Evolutionary conservation across 35 echinoderm and acorn worm species (phyloP), one percentile per base, ranked within the genome.

Genomic region (Lytechinus pictus): DNA sequence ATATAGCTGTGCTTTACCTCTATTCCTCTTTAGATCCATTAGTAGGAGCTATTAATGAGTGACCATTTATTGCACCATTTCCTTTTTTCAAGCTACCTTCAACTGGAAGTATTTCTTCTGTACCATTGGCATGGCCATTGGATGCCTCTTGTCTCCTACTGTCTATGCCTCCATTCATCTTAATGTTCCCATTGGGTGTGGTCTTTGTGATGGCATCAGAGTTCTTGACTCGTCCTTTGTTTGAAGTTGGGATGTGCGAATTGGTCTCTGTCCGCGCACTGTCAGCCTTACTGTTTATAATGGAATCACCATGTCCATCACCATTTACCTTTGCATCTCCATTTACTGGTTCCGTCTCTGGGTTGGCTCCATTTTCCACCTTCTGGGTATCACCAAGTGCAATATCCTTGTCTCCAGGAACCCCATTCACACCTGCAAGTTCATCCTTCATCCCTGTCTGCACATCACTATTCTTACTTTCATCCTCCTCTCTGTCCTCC

Each of bases 401-500:
- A 52, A 87, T 52, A 3, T 87, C 94, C 10, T 95, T 53, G 14
- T 96, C 89, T 57, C 92, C 89, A 14, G 71, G 44, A n/a, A 60
- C 72, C 21, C 86, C 72, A 16, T 52, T 92, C 3, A 92, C 91
- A 28, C 66, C 91, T 55, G 51, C 54, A 33, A 71, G 21, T 14
- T 5, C 88, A 90, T 33, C 66, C 66, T 79, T 33, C 52, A 58
- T 60, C 10, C 44, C 90, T 8, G 28, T 90, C 61, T 95, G 13
- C 55, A 52, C 94, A 28, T 86, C 61, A 28, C 71, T 27, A 6
- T 29, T 29, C 86, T 58, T 24, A 57, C 95, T 94, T 19, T 86
- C 90, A 57, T 92, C 89, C 33, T 95, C 96, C 95, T 96, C 96
- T 29, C 92, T 95, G 61, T 94, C 95, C 28, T 96, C 95, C 19